Evolutionary conservation across 2,113 vertebrate species (phyloP), one percentile per base, ranked within the genome.

Genomic region (Eudyptes chrysolophus): DNA sequence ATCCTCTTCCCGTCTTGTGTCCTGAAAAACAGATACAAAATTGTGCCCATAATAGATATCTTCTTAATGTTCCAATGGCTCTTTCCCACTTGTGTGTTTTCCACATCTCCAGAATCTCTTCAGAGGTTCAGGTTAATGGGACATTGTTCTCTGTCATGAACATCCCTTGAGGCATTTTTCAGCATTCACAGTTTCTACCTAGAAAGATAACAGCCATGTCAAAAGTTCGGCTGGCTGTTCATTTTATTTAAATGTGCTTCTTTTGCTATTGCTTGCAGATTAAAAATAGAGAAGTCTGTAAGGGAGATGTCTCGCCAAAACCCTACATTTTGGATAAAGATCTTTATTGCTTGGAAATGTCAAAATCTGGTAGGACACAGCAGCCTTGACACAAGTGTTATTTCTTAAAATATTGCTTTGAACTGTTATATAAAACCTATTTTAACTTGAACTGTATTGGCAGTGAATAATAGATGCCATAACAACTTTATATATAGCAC

Each of bases 401-500:
- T 96, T 94, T 94, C 96, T 95, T 97, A 94, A 97, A 97, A 97
- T 97, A 97, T 97, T 95, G 58, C 96, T 93, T 95, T 97, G 96
- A 97, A 97, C 96, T 90, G 96, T 97, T 97, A 96, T 30, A 96
- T 97, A 97, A 97, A 97, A 93, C 85, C 92, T 97, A 94, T 96
- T 97, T 97, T 95, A 97, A 92, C 96, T 97, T 93, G 92, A 95
- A 97, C 95, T 97, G 97, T 97, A 97, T 97, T 97, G 96, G 95
- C 97, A 97, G 95, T 97, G 97, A 96, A 97, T 97, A 97, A 96
- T 96, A 97, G 96, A 97, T 97, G 92, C 90, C 96, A 97, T 97
- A 96, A 97, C 97, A 97, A 77, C 95, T 94, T 97, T 97, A 97
- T 94, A 96, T 97, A 96, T 97, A 97, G 95, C 72, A 83, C 68